A percentile compares a stretch with the other conserved stretches of the same genome.
phyloP scores from a whole-genome alignment of 2,888 invertebrate genomes.

The Pseudeuparius sepicola region DNA sequence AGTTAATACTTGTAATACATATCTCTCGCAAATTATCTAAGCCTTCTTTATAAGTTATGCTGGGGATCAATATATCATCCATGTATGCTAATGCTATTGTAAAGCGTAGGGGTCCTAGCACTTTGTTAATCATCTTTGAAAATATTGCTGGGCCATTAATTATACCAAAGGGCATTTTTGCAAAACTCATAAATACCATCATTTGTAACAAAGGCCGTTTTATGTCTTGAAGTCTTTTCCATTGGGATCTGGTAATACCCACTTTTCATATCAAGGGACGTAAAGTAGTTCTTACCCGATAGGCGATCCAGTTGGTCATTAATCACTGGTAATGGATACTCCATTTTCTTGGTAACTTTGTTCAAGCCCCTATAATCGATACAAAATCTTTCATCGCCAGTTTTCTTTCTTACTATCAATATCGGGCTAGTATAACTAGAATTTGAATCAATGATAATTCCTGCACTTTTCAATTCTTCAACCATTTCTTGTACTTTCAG shows the following conservation, averaged over 20 bases:
- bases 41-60: slow-evolving; percentile 14
- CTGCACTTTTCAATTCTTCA: too few species aligned
- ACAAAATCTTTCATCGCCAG: slow-evolving; percentile 23
- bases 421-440: slow-evolving; percentile 23
- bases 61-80: slow-evolving; percentile 18
- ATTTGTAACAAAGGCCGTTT: slow-evolving; percentile 18
- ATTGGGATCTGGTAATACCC: slow-evolving; percentile 18
- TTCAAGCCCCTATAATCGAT: slow-evolving; percentile 30
- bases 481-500: slow-evolving; percentile 18
- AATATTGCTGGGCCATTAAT: slow-evolving; percentile 14
- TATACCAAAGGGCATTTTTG: slow-evolving; percentile 15
- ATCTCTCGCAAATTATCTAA: too few species aligned
- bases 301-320: slow-evolving; percentile 18
- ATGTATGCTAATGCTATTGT: slow-evolving; percentile 15
- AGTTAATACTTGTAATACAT: too few species aligned
- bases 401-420: slow-evolving; percentile 25
- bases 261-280: slow-evolving; percentile 13
- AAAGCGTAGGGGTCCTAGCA: slow-evolving; percentile 9
- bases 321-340: slow-evolving; percentile 15
- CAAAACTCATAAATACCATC: too few species aligned
- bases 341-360: slow-evolving; percentile 25
- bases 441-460: slow-evolving; percentile 23
- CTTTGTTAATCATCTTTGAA: slow-evolving; percentile 15
- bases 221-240: slow-evolving; percentile 12
- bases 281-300: slow-evolving; percentile 15